Evolutionary conservation across 2,113 vertebrate genomes (phyloP).

Genomic region (Pavo muticus): DNA sequence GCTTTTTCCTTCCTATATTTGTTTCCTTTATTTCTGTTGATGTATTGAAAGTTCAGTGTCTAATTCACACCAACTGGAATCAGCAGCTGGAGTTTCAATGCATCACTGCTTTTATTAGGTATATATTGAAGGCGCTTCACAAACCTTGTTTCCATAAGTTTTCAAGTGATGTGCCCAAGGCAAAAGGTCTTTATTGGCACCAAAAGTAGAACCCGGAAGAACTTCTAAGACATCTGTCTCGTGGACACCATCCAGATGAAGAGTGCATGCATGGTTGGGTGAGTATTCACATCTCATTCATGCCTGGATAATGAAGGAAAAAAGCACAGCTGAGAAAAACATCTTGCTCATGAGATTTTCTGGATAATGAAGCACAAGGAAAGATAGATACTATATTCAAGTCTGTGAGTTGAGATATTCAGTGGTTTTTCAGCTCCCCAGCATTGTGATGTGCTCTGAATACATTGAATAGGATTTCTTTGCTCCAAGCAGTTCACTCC

Average conservation of each 20-base stretch:
- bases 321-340: background rate
- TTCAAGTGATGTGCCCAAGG: background rate
- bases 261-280: background rate
- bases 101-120: background rate
- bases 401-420: background rate
- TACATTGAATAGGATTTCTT: conserved; percentile 42
- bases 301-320: background rate
- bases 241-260: background rate
- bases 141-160: background rate
- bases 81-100: background rate
- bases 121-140: background rate
- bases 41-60: background rate
- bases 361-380: background rate
- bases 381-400: background rate
- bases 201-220: background rate
- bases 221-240: background rate
- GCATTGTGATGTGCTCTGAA: conserved; percentile 32
- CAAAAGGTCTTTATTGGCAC: background rate
- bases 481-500: background rate
- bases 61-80: background rate
- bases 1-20: background rate
- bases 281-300: background rate
- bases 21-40: background rate
- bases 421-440: background rate
- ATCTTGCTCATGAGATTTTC: background rate